Base-by-base conservation (phyloP, 1,140 invertebrate species). In the Rhagoletis zephyria region DNA sequence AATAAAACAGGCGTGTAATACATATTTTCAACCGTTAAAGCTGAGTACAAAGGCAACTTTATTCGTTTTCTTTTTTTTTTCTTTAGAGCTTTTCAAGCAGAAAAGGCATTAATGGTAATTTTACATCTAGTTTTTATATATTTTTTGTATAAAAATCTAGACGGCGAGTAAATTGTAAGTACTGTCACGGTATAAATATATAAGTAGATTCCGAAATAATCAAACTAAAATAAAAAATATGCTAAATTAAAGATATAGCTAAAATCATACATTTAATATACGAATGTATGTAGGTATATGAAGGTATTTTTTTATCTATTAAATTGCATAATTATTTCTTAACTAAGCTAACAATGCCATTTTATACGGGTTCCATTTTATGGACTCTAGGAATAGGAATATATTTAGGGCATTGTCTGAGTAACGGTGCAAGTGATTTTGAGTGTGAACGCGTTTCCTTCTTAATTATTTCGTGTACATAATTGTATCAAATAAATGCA, bases 401-500 rank as follows among this genome's bases (percentile, higher is more conserved):
- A 5, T 56, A 5, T 10, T 56, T 56, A 7, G 51, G 5, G 51
- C 51, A 56, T 10, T 56, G 51, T 56, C 51, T 56, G 51, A 7
- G 51, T 56, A 56, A 7, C 48, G 14, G 6, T 81, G 42, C 45
- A 42, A 12, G 16, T 59, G 5, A 56, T 56, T 51, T 81, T 56
- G 14, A 30, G 19, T 81, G 48, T 56, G 30, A n/a, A 64, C 16
- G 16, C 63, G 30, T 81, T 51, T 59, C 16, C 19, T 81, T 59
- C 74, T 19, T 81, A 16, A n/a, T 19, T 3, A 30, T 81, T 56
- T 51, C 48, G 45, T n/a, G 40, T 48, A 74, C 16, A 14, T 56
- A 81, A 56, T 56, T 81, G 74, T 9, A 59, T 81, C 51, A 81
- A 81, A 56, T 81, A 81, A 81, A 81, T 81, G 74, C 74, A 7